Evolutionary conservation across 2,888 invertebrate genomes (phyloP).

Genomic region (Rhingia campestris): DNA sequence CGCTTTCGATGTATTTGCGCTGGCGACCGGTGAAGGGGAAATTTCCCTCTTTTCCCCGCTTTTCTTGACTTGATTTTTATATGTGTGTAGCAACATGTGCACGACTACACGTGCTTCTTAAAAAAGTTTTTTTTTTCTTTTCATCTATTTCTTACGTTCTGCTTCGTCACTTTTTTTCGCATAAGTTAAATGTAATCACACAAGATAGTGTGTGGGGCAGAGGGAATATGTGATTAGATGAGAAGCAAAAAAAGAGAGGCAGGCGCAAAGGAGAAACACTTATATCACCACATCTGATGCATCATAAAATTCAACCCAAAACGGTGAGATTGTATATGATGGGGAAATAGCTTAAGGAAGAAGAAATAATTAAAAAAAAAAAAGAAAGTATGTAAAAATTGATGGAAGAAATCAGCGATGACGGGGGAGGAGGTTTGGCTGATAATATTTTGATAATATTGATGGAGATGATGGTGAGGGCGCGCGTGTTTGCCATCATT

Average conservation of each 20-base stretch:
- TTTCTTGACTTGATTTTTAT: conserved; percentile 11
- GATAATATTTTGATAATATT: conserved; percentile 62
- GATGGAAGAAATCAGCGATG: conserved; percentile 12
- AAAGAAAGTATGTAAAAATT: conserved; percentile 41
- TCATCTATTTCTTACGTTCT: conserved; percentile 11
- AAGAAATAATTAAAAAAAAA: conserved; percentile 3
- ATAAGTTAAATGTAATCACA: conserved; percentile 50
- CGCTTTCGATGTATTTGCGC: conserved; percentile 16
- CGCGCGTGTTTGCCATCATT: conserved; percentile 36
- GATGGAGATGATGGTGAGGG: conserved; percentile 34
- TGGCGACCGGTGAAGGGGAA: conserved; percentile 38
- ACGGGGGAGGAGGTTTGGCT: conserved; percentile 14
- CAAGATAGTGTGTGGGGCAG: conserved; percentile 5
- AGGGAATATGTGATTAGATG: conserved; percentile 35
- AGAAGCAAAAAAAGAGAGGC: conserved; percentile 14
- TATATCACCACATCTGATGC: conserved; percentile 22
- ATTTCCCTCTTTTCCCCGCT: conserved; percentile 32
- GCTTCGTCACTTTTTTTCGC: conserved; percentile 34
- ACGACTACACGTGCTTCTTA: conserved; percentile 77
- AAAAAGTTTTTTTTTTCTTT: conserved; percentile 40
- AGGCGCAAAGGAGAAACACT: conserved; percentile 28
- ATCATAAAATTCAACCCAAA: conserved; percentile 42
- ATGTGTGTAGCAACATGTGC: conserved; percentile 77
- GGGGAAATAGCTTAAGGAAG: conserved; percentile 4
- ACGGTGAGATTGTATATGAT: conserved; percentile 27